phyloP scores from a whole-genome alignment of 2,888 invertebrate genomes.

The Chironomus riparius region DNA sequence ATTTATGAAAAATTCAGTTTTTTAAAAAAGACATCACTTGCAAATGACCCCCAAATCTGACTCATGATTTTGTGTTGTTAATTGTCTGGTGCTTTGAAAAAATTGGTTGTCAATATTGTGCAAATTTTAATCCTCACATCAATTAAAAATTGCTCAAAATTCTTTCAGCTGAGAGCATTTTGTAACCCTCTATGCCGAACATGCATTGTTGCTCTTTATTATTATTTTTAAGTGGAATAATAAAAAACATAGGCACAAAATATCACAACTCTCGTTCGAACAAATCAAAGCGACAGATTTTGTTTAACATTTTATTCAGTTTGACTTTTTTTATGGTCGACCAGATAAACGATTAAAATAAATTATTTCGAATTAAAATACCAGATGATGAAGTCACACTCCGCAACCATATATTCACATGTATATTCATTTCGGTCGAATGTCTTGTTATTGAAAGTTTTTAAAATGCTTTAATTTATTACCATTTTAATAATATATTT shows the following conservation, averaged over 20 bases:
- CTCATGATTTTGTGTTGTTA: neutral
- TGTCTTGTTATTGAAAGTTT: too few species aligned
- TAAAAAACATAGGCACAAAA: neutral
- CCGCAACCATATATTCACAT: neutral
- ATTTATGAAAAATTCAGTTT: too few species aligned
- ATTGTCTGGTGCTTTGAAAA: too few species aligned
- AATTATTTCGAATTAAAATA: conserved; percentile 21
- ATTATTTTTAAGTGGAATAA: neutral
- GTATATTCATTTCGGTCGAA: neutral
- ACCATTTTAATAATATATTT: too few species aligned
- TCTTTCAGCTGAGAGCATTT: too few species aligned
- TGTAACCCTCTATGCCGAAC: too few species aligned
- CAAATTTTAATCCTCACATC: too few species aligned
- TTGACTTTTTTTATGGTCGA: conserved; percentile 11
- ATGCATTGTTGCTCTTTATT: neutral
- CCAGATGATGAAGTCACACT: conserved; percentile 17
- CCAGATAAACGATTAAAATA: conserved; percentile 9
- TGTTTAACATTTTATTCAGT: neutral
- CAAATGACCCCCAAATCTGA: neutral
- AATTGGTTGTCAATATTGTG: too few species aligned
- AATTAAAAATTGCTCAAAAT: too few species aligned
- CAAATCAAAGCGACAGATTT: neutral
- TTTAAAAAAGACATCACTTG: neutral
- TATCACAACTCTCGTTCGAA: too few species aligned
- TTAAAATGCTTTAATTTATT: too few species aligned